Conservation (phyloP, 2,797 vertebrate genomes). For the Tachyglossus aculeatus region DNA sequence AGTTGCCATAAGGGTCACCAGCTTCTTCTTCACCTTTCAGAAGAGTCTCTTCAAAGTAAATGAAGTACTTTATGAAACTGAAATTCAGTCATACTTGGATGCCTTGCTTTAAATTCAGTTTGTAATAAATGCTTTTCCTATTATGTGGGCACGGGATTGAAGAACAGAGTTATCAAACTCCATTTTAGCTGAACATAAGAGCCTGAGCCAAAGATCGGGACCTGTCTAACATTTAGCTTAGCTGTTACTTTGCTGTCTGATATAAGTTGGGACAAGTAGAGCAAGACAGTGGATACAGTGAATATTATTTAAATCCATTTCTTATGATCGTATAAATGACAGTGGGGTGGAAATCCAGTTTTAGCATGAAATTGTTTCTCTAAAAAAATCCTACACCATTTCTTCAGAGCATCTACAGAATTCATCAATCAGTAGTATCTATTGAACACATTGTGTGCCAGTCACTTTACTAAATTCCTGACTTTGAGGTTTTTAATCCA, state of each 20-base stretch:
- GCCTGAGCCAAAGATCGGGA: constrained; percentile 63
- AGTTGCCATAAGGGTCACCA: background rate
- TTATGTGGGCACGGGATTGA: constrained; percentile 44
- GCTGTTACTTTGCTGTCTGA: constrained; percentile 39
- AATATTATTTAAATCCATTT: too few relatives aligned
- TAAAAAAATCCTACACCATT: too few relatives aligned
- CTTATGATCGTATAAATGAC: too few relatives aligned
- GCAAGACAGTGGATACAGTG: too few relatives aligned
- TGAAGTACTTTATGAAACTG: constrained; percentile 39
- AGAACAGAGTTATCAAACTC: constrained; percentile 57
- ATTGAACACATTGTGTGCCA: too few relatives aligned
- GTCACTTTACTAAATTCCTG: too few relatives aligned
- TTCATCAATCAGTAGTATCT: too few relatives aligned
- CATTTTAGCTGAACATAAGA: constrained; percentile 62
- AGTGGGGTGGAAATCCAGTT: too few relatives aligned
- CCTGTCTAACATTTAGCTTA: constrained; percentile 34
- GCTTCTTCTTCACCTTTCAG: constrained; percentile 41
- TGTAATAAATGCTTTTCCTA: constrained; percentile 45
- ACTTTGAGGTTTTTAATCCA: too few relatives aligned
- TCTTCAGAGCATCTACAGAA: too few relatives aligned
- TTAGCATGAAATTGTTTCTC: too few relatives aligned
- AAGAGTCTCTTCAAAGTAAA: constrained; percentile 34
- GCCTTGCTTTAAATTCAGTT: constrained; percentile 57
- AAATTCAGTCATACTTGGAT: constrained; percentile 51
- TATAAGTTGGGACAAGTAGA: constrained; percentile 22